Percentiles rank a stretch among this genome's conserved stretches.
These are phyloP conservation scores for Dendronephthya gigantea DNA, from an alignment of 64 coral and sea anemone genomes.

Conservation along the genomic window DNA sequence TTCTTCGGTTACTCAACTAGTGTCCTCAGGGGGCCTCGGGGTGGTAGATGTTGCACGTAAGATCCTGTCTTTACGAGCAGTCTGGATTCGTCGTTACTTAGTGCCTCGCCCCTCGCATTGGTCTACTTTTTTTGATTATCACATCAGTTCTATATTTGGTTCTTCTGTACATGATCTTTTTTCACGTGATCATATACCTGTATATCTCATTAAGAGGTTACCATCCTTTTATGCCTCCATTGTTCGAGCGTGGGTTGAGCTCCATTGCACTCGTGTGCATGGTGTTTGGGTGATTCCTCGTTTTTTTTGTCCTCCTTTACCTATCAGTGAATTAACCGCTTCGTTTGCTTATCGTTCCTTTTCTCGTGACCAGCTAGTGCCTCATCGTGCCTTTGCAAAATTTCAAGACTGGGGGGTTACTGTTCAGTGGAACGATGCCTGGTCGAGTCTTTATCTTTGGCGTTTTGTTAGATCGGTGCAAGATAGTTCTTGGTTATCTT, in stretches of 20 bases:
- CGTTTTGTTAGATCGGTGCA: not conserved
- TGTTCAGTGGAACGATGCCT: not conserved
- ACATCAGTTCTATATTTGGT: not conserved
- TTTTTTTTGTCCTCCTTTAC: not conserved
- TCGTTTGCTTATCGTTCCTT: not conserved
- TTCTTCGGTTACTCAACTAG: not conserved
- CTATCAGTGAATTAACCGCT: not conserved
- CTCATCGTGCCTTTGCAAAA: not conserved
- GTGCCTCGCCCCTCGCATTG: not conserved
- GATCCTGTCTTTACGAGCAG: not conserved
- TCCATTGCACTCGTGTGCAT: not conserved
- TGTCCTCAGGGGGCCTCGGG: not conserved
- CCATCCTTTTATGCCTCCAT: not conserved
- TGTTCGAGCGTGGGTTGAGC: not conserved
- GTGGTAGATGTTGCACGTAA: not conserved
- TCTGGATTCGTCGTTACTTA: not conserved
- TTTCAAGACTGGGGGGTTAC: not conserved
- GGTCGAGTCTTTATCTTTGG: not conserved
- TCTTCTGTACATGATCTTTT: not conserved
- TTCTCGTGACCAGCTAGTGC: not conserved
- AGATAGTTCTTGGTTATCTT: not conserved
- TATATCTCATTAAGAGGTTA: not conserved
- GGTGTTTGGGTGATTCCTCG: not conserved
- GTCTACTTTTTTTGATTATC: not conserved
- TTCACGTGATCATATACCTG: not conserved